Base-by-base conservation (phyloP, 30 jellyfish, hydroid and myxozoan genomes). In the Aurelia aurita complex sp. Pacific region DNA sequence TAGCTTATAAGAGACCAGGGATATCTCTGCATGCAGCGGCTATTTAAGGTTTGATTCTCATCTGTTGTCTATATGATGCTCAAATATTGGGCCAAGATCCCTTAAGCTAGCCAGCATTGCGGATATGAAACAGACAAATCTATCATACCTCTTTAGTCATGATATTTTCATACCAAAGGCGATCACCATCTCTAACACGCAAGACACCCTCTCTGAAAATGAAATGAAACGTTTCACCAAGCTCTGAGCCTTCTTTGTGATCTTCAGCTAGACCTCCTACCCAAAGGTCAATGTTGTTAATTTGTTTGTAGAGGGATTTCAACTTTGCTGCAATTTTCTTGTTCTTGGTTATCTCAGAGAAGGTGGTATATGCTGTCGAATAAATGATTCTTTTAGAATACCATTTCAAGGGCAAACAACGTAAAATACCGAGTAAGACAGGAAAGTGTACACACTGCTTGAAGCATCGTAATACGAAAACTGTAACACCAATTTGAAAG, bases 261-360 rank as follows among this genome's bases (percentile, higher is more conserved):
- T 94, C 97, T 59, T 94, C 99, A 35, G 97, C 97, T 38, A 94
- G 74, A 5, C 99, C 99, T 16, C 99, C 99, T 10, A 89, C 97
- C 99, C 99, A 94, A 34, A 94, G 67, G 81, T 94, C 99, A 50
- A 94, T 89, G 82, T 94, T 94, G 77, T 89, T 67, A 55, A 94
- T 80, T 80, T 85, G 87, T 74, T 76, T 75, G 88, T 94, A 94
- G 32, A 94, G 87, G 18, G 43, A 23, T 69, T 85, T 54, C 67
- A 94, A 83, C 33, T 89, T 86, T 14, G 64, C 40, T 17, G 97
- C 91, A 4, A 90, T 88, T 55, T 17, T 84, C 34, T 54, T 69
- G 68, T 94, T 67, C 51, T 76, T 72, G 69, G 99, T 69, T 36
- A 94, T 94, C 73, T 94, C 97, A 7, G 85, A 35, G 70, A 94